Percentiles rank a stretch among this genome's conserved stretches.
Evolutionary conservation across 2,888 invertebrate species (phyloP).

Genomic region (Ennomos fuscantarius): DNA sequence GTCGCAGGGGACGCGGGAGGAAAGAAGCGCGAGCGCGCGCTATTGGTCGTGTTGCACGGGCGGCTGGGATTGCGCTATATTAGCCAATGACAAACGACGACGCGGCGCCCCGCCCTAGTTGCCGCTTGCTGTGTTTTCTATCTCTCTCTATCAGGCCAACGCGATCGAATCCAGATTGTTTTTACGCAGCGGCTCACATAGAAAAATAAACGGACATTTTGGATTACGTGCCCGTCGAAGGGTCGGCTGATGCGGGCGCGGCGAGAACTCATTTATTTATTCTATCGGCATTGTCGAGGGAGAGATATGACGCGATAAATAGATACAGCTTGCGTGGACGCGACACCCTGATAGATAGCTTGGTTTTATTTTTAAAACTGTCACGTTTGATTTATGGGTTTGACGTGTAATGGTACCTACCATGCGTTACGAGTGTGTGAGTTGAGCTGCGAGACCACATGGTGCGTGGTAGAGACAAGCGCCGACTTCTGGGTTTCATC

Average conservation of each 20-base stretch:
- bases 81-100: slow-evolving; percentile 64
- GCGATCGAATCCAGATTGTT: slow-evolving; percentile 72
- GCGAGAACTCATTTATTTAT: slow-evolving; percentile 71
- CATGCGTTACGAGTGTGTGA: neutral
- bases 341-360: slow-evolving; percentile 45
- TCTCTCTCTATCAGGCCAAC: slow-evolving; percentile 64
- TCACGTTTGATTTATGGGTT: slow-evolving; percentile 42
- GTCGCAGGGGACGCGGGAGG: slow-evolving; percentile 73
- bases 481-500: no score
- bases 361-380: slow-evolving; percentile 55
- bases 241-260: slow-evolving; percentile 78
- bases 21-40: slow-evolving; percentile 46
- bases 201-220: slow-evolving; percentile 85
- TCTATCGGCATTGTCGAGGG: slow-evolving; percentile 70
- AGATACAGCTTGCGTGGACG: slow-evolving; percentile 66
- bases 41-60: slow-evolving; percentile 68
- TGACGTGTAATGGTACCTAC: no score
- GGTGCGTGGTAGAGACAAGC: slow-evolving; percentile 45
- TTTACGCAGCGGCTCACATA: slow-evolving; percentile 73
- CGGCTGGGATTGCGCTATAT: slow-evolving; percentile 66
- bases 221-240: slow-evolving; percentile 73
- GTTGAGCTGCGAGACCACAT: no score
- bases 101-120: slow-evolving; percentile 69
- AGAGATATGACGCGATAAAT: slow-evolving; percentile 78
- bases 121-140: slow-evolving; percentile 53